Evolutionary conservation across 1,140 invertebrate species (phyloP).

Genomic region (Drosophila nigrodunni): DNA sequence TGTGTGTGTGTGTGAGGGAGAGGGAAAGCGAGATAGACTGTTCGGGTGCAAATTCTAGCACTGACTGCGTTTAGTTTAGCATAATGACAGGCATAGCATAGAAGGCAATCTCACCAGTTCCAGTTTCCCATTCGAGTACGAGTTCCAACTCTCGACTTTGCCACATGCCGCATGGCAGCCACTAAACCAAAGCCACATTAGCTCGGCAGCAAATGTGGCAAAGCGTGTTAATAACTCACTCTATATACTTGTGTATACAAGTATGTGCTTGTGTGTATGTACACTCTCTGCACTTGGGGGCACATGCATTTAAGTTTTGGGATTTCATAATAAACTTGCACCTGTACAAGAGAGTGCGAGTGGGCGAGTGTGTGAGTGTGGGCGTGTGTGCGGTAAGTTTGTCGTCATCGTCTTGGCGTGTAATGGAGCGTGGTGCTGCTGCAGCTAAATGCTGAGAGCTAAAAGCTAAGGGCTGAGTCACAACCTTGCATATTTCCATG

Average conservation of each 20-base stretch:
- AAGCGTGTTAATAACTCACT: constrained; percentile 83
- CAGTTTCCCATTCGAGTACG: neutral
- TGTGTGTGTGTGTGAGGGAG: neutral
- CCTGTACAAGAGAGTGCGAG: constrained; percentile 19
- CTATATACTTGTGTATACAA: constrained; percentile 25
- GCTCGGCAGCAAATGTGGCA: constrained; percentile 81
- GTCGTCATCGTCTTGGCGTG: constrained; percentile 63
- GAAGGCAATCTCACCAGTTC: constrained; percentile 37
- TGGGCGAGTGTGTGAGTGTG: neutral
- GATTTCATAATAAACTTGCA: constrained; percentile 77
- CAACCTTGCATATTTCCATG: constrained; percentile 69
- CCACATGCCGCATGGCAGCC: constrained; percentile 60
- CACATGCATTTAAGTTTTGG: constrained; percentile 76
- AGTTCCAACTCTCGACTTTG: constrained; percentile 27
- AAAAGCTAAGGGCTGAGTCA: constrained; percentile 36
- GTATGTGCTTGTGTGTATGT: constrained; percentile 6
- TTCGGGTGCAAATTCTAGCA: constrained; percentile 81
- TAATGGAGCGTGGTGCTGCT: constrained; percentile 69
- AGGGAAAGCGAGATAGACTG: constrained; percentile 24
- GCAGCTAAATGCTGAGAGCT: constrained; percentile 37
- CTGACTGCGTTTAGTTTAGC: constrained; percentile 82
- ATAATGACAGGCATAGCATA: constrained; percentile 75
- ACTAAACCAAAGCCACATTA: constrained; percentile 82
- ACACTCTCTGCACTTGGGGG: constrained; percentile 64
- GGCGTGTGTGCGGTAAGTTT: constrained; percentile 46